Conservation (phyloP, 2,888 invertebrate species). For the Pseudanteris insignis region DNA sequence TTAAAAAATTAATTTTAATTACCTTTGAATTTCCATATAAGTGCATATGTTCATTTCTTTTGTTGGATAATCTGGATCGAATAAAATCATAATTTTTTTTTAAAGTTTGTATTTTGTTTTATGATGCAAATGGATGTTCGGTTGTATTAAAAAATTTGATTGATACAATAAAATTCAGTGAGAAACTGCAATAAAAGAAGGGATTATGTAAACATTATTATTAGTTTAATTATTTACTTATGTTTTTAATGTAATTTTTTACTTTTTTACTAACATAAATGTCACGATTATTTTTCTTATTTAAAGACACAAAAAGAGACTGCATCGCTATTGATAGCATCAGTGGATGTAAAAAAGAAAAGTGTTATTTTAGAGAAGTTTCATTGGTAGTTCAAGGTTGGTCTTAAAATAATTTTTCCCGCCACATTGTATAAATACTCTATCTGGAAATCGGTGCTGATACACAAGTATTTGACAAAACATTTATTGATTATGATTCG, state of each 20-base stretch:
- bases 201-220: too few relatives aligned
- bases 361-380: constrained; percentile 17
- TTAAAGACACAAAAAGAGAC: not conserved
- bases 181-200: too few relatives aligned
- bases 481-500: constrained; percentile 24
- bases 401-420: constrained; percentile 58
- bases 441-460: constrained; percentile 41
- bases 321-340: too few relatives aligned
- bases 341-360: not conserved
- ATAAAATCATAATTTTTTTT: constrained; percentile 1
- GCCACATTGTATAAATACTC: constrained; percentile 55
- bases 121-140: too few relatives aligned
- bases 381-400: constrained; percentile 33
- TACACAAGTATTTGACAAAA: constrained; percentile 14
- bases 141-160: too few relatives aligned
- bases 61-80: not conserved
- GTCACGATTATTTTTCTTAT: too few relatives aligned
- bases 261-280: too few relatives aligned
- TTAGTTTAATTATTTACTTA: too few relatives aligned
- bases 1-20: constrained; percentile 16
- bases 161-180: too few relatives aligned
- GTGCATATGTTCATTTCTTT: constrained; percentile 6
- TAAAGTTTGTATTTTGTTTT: not conserved
- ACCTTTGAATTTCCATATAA: constrained; percentile 14
- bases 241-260: too few relatives aligned